Base-by-base conservation (phyloP, 2,797 vertebrate species). In the Diplodus sargus region DNA sequence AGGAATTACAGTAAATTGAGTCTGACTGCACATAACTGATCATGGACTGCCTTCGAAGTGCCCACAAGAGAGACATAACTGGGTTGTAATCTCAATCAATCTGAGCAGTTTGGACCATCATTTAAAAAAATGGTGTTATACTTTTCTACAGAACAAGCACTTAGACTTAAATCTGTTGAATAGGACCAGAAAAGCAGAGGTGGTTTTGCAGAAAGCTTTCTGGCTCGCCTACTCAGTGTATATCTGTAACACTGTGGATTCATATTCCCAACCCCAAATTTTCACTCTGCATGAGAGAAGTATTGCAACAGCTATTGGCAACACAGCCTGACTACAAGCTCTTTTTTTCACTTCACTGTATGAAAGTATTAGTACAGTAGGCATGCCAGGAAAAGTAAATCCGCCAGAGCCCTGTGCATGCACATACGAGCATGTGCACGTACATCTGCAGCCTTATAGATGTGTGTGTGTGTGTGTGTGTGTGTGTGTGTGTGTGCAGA, bases 341-440 rank as follows among this genome's bases (percentile, higher is more conserved):
- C 52, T 87, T 90, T 90, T 82, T 87, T 90, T 90, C 82, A 74
- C 74, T 80, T 87, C 73, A 90, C 76, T 90, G 84, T 87, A 90
- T 85, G 82, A 91, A 91, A 89, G 91, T 86, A 92, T 91, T 90
- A 92, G 85, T 65, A 56, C 65, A 79, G 71, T 62, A 22, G 53
- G 81, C 68, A 78, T 90, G 91, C 92, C 92, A 93, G 92, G 89
- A 93, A 93, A 93, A 92, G 86, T 91, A 91, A 93, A 93, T 89
- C 88, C 89, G 84, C 85, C 25, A 56, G 76, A 82, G 83, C 78
- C 83, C 63, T 51, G 63, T 79, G 83, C 71, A 72, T 87, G 81
- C 74, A 82, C 82, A 85, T 80, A 70, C 56, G 70, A 70, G 74
- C 49, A 51, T 25, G 75, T 85, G 65, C 66, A 49, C 79, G 81